Base-by-base conservation (phyloP, 2,888 invertebrate species). In the Lasius fuliginosus region DNA sequence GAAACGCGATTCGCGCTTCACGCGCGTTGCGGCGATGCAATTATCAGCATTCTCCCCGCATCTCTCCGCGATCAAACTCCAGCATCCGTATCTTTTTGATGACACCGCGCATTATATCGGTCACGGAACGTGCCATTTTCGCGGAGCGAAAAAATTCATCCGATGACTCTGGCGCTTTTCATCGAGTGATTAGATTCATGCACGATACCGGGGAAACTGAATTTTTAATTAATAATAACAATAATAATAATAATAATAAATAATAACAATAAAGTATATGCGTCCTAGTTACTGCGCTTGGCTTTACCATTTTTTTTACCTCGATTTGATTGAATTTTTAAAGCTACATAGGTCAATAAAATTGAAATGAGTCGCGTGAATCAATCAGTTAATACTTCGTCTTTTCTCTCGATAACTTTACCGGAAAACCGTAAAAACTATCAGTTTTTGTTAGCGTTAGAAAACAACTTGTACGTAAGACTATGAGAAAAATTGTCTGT, bases 11-110 rank as follows among this genome's bases (percentile, higher is more conserved):
- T 42, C 23, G 4, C 40, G 49, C 23, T 23, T 23, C 36, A n/a
- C 27, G 46, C 15, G 46, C 11, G 12, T 5, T 8, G 11, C 18
- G 8, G 9, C 46, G 49, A 68, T 11, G 18, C 77, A 68, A 79
- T 79, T 71, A 79, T 60, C 58, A 79, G 9, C 12, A n/a, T n/a
- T n/a, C n/a, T n/a, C 6, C 11, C 15, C 68, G 18, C 76, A 18
- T 56, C 30, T 68, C n/a, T 27, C 30, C 30, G 56, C 68, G 56
- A 58, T 56, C 23, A 42, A 58, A 42, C 42, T 76, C 30, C 36
- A 27, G 12, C 40, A 56, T 27, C 4, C n/a, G 69, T 30, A 33
- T 77, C n/a, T 49, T 18, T 69, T 77, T n/a, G 27, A 77, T 77
- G 69, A 69, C 11, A 40, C 5, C 11, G 69, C 69, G 30, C 33